These are phyloP conservation scores for Picus viridis DNA, from an alignment of 2,797 vertebrate genomes.

Conservation along the genomic window DNA sequence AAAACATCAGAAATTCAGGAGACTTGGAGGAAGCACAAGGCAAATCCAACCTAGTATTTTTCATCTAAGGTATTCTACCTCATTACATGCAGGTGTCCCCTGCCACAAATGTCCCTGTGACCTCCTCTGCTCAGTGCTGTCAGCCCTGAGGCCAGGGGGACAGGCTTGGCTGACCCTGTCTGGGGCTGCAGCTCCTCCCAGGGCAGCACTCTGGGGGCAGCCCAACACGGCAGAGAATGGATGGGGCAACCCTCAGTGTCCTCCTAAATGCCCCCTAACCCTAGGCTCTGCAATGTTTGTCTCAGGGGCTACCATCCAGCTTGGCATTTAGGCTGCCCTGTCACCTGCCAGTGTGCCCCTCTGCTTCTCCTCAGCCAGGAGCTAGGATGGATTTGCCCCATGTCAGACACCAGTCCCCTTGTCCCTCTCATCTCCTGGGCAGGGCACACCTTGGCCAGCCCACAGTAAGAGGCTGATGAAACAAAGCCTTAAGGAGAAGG, in stretches of 20 bases:
- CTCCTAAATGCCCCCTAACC: background rate
- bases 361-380: background rate
- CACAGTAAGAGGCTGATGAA: background rate
- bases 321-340: background rate
- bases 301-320: fast-evolving
- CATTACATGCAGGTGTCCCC: background rate
- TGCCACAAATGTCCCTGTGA: background rate
- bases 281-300: background rate
- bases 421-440: background rate
- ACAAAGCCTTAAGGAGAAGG: background rate
- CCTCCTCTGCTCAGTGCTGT: background rate
- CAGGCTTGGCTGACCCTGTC: background rate
- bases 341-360: background rate
- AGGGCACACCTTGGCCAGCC: background rate
- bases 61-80: background rate
- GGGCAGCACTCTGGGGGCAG: background rate
- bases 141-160: background rate
- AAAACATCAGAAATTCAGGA: background rate
- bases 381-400: background rate
- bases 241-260: too few species aligned
- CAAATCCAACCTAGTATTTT: background rate
- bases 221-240: background rate
- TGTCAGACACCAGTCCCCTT: background rate
- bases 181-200: background rate
- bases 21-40: background rate